Base-by-base conservation (phyloP, 2,113 vertebrate species). In the Myrmophylax atrothorax region DNA sequence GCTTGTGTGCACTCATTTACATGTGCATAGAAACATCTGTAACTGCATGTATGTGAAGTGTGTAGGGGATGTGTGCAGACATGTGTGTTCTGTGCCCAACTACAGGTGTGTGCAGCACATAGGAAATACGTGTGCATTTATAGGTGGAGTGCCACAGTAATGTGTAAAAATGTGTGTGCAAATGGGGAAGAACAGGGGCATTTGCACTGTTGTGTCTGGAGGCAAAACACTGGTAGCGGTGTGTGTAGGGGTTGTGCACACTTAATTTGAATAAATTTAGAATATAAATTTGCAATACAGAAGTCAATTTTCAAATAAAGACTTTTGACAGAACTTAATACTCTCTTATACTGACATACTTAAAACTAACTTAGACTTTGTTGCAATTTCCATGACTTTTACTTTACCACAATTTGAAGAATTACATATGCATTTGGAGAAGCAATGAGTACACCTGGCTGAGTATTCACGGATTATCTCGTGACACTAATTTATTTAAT, bases 61-160 rank as follows among this genome's bases (percentile, higher is more conserved):
- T 46, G 12, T 5, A 7, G 6, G 16, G 20, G 2, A 4, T 13
- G 13, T 18, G 14, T 31, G 29, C 40, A 69, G 25, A 42, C 33
- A 9, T 10, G 40, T 66, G 26, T 26, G 28, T 28, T 49, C 52
- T 42, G 7, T 33, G 42, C 15, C 25, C 64, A 49, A 12, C 35
- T 4, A 44, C n/a, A 5, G 16, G 12, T 19, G 15, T 19, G 12
- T 7, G 37, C 23, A 55, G 35, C 14, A 16, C 0, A 0, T 1
- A 47, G 37, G 20, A 77, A 56, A 15, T 20, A 16, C 16, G 2
- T 12, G 33, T 18, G 11, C 15, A 3, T 24, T 3, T 50, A 7
- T 0, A 29, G 18, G 29, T 19, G 15, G 22, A 12, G 8, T 44
- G 40, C 20, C 28, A 11, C 2, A 85, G 47, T 9, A 40, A 84